These are phyloP conservation scores for Sturmia bella DNA, from an alignment of 2,888 invertebrate genomes.

Conservation along the genomic window DNA sequence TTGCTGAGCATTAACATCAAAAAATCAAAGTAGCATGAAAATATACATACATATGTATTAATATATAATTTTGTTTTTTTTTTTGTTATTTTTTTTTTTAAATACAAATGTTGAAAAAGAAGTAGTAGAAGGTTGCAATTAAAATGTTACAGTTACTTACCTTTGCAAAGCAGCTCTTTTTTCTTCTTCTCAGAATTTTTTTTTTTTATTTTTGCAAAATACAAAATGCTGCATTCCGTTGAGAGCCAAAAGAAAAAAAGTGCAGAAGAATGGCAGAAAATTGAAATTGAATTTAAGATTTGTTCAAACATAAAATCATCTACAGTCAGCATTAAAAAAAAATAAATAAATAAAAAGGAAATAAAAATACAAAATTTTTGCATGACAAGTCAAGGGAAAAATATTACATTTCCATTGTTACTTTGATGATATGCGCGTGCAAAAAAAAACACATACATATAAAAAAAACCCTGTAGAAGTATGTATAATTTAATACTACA, in stretches of 20 bases:
- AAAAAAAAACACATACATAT: neutral
- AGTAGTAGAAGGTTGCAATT: slow-evolving; percentile 64
- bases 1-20: slow-evolving; percentile 39
- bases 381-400: slow-evolving; percentile 64
- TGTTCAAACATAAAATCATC: slow-evolving; percentile 48
- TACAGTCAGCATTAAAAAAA: slow-evolving; percentile 33
- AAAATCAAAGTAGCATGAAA: slow-evolving; percentile 49
- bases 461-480: too few species aligned
- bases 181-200: neutral
- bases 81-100: neutral
- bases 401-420: slow-evolving; percentile 61
- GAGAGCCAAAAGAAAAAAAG: slow-evolving; percentile 5
- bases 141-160: slow-evolving; percentile 70
- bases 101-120: slow-evolving; percentile 5
- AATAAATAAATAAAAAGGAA: slow-evolving; percentile 5
- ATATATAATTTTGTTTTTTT: too few species aligned
- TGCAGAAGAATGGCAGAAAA: slow-evolving; percentile 49
- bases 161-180: slow-evolving; percentile 48
- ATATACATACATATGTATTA: slow-evolving; percentile 5
- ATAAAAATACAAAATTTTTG: slow-evolving; percentile 52
- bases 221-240: slow-evolving; percentile 19
- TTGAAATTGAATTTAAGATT: slow-evolving; percentile 66
- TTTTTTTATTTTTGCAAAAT: slow-evolving; percentile 9
- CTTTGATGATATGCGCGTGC: slow-evolving; percentile 48
- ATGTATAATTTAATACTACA: too few species aligned